Percentiles rank a stretch among this genome's conserved stretches.
phyloP scores from a whole-genome alignment of 2,888 invertebrate genomes.

The Rhaphigaster nebulosa region DNA sequence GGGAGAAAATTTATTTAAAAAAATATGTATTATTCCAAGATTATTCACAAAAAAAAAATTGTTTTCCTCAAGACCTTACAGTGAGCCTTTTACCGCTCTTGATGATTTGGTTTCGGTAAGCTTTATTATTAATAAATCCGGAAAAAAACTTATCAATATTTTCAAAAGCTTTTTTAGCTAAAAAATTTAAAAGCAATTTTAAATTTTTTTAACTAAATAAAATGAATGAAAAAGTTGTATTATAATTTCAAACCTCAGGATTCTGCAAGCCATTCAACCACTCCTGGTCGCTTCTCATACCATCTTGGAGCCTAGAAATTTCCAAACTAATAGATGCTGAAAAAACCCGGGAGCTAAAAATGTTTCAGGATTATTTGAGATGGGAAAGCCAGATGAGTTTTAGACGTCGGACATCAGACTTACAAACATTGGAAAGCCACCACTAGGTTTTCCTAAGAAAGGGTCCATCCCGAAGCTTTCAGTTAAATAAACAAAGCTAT shows the following conservation, averaged over 20 bases:
- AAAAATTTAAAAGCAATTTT: too few species aligned
- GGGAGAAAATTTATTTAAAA: too few species aligned
- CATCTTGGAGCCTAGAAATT: neutral
- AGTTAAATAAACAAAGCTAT: slow-evolving; percentile 47
- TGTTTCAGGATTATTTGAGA: neutral
- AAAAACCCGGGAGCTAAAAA: neutral
- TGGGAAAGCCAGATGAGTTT: neutral
- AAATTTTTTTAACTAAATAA: too few species aligned
- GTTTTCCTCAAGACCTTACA: too few species aligned
- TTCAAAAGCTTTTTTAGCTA: too few species aligned
- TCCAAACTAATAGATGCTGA: neutral
- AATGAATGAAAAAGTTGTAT: neutral
- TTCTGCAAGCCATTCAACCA: neutral
- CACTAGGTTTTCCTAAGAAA: neutral
- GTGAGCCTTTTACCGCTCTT: too few species aligned
- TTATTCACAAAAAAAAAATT: too few species aligned
- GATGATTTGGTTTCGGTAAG: too few species aligned
- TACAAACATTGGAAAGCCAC: neutral
- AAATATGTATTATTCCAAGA: too few species aligned
- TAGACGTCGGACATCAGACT: neutral
- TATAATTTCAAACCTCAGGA: neutral
- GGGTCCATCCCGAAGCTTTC: slow-evolving; percentile 12
- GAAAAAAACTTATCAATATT: too few species aligned
- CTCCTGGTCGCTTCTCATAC: neutral
- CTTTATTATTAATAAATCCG: too few species aligned